Base-by-base conservation (phyloP, 2,888 invertebrate genomes). In the Zhuqinia jingwanae region DNA sequence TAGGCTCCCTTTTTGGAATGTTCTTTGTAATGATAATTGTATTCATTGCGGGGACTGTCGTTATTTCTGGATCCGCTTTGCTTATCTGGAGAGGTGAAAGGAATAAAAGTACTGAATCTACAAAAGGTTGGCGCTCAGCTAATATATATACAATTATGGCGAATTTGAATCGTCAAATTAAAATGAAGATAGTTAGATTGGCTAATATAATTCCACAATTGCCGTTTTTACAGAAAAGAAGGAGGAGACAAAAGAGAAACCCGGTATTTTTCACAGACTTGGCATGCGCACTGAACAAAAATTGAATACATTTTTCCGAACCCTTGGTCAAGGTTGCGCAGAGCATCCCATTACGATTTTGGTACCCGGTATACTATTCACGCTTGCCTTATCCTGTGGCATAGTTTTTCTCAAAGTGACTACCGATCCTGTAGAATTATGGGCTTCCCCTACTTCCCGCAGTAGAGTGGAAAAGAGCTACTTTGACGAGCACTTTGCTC, bases 361-460 rank as follows among this genome's bases (percentile, higher is more conserved):
- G 11, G n/a, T 88, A 10, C 87, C 89, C 10, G 89, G 89, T 30
- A 63, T 89, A 25, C 27, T 90, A 3, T n/a, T 90, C 0, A 87
- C 89, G 0, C 25, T 25, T 10, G 88, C 93, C 0, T 93, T 98
- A 15, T 96, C 96, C 0, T 94, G 94, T 91, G 98, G 98, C 47
- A 95, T 97, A 79, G 94, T 94, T 83, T 95, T 94, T 91, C 94
- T 97, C 91, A 93, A 95, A 89, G 95, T 98, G 56, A 97, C 97
- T 0, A 98, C 98, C 0, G 96, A 99, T 93, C 99, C 99, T 0
- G 98, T 99, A 0, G 96, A 99, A 92, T 94, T 99, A 82, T 99
- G 99, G 99, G 98, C 99, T 0, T 95, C 99, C 0, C 96, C 98
- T 0, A 93, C 93, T 79, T 98, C 98, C 0, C 94, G 96, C 63